phyloP scores from a whole-genome alignment of 2,113 vertebrate genomes.

The Corythaeola cristata region DNA sequence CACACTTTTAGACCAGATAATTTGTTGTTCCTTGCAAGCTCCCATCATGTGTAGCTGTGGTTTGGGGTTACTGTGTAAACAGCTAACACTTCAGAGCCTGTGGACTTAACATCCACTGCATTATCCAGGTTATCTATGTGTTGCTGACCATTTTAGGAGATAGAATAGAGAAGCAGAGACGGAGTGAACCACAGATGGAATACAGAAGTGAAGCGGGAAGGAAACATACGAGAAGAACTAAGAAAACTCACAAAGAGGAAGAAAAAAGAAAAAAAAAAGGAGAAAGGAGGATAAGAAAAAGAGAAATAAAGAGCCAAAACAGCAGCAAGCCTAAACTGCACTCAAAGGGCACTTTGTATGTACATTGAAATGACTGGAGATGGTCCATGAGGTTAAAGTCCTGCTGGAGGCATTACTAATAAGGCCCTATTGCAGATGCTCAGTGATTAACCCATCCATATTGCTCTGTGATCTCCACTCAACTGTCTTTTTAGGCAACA shows the following conservation, averaged over 20 bases:
- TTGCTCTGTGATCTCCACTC: background rate
- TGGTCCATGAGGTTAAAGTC: background rate
- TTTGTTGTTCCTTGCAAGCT: background rate
- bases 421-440: background rate
- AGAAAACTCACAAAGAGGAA: constrained; percentile 29
- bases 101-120: background rate
- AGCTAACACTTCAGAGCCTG: background rate
- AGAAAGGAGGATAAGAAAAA: background rate
- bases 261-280: background rate
- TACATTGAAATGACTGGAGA: background rate
- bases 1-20: background rate
- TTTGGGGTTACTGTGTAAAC: background rate
- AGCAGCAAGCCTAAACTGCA: background rate
- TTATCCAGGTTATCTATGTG: background rate
- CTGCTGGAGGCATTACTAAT: background rate
- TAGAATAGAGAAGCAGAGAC: constrained; percentile 4
- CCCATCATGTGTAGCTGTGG: background rate
- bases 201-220: constrained; percentile 22
- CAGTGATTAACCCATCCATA: background rate
- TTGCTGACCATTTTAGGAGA: background rate
- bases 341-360: fast-evolving
- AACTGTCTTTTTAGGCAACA: background rate
- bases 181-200: background rate
- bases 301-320: background rate
- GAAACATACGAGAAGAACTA: background rate